Conservation (phyloP, 2,113 vertebrate genomes). For the Bungarus multicinctus region DNA sequence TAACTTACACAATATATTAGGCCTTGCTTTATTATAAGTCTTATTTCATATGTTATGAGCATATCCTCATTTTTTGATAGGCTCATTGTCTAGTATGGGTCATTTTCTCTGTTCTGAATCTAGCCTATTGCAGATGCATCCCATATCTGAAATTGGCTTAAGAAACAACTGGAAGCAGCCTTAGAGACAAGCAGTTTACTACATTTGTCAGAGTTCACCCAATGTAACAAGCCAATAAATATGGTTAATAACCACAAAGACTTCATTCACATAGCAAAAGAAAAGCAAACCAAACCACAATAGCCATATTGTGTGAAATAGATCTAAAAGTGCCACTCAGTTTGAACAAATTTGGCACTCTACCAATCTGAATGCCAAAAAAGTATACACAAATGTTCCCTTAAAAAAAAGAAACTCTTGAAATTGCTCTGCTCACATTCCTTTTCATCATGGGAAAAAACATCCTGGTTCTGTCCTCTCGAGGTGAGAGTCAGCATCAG, state of each 20-base stretch:
- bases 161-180: background rate
- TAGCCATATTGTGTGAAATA: background rate
- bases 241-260: background rate
- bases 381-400: background rate
- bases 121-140: background rate
- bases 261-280: background rate
- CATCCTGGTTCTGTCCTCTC: background rate
- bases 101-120: too few relatives aligned
- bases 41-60: background rate
- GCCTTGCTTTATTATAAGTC: background rate
- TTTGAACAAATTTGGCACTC: background rate
- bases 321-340: background rate
- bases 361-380: background rate
- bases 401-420: background rate
- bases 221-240: background rate
- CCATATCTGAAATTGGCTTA: background rate
- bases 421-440: background rate
- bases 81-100: background rate
- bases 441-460: background rate
- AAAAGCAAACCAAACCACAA: background rate
- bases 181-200: background rate
- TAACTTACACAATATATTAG: background rate
- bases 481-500: background rate
- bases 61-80: background rate
- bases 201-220: background rate